Evolutionary conservation across 1,140 invertebrate species (phyloP), one percentile per base, ranked within the genome.

Genomic region (Drosophila funebris): DNA sequence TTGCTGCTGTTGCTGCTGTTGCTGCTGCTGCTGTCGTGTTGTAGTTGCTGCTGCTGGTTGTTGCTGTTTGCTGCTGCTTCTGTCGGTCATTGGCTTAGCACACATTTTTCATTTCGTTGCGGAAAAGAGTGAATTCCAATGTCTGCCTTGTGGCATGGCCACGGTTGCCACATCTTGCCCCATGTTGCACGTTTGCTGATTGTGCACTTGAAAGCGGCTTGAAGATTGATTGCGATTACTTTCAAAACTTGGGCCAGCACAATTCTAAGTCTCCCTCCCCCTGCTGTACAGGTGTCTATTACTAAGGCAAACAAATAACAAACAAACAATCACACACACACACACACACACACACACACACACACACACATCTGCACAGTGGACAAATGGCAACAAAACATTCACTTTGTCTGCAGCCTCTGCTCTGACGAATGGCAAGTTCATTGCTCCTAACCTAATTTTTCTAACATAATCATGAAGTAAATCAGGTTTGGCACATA

Each of bases 101-200:
- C 82, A 90, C 90, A 90, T 90, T 90, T 90, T 90, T 90, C 89
- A 90, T 90, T 90, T 90, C 90, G 75, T 90, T 90, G 90, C 81
- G 81, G 78, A 85, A 84, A 85, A 85, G 76, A 82, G 80, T 89
- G 80, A 90, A 89, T 89, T 89, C 84, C 69, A 67, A 52, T 67
- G 61, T 54, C 58, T 62, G 31, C 50, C 46, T 27, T 27, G 46
- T 48, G 46, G 46, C 46, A 48, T n/a, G 13, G 11, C n/a, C 33
- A 13, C n/a, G 4, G 4, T 36, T 69, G 53, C 54, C 54, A 37
- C 36, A 43, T 41, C 39, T 16, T 44, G 50, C 18, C 0, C 18
- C 39, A 41, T 22, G 20, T 13, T 46, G 43, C 43, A 41, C 14
- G 27, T 31, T 33, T 53, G 62, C 41, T 44, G 62, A 52, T 71